These are phyloP conservation scores for Corvus moneduloides DNA, from an alignment of 2,113 vertebrate genomes.

Conservation along the genomic window DNA sequence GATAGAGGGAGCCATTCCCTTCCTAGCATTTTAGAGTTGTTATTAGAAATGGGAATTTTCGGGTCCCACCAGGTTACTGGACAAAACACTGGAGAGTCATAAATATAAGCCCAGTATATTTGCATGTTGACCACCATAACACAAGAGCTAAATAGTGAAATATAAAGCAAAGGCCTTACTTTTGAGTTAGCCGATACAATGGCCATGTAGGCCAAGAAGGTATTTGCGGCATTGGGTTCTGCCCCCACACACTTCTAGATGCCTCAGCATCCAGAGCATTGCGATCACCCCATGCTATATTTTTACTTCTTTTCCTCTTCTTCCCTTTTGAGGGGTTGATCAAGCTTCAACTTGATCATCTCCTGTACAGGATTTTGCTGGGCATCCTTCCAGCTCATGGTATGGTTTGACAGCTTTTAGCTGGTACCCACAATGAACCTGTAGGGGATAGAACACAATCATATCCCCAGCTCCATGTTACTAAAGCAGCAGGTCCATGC, in stretches of 20 bases:
- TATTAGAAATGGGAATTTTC: neutral
- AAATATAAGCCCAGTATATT: neutral
- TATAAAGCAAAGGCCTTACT: neutral
- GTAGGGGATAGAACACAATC: neutral
- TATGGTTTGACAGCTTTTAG: neutral
- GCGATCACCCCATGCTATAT: neutral
- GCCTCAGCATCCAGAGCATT: neutral
- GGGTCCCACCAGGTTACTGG: neutral
- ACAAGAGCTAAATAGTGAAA: neutral
- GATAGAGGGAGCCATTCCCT: neutral
- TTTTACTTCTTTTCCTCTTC: neutral
- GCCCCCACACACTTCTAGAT: neutral
- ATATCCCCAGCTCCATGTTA: neutral
- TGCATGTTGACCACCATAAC: neutral
- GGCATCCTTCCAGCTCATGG: neutral
- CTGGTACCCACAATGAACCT: neutral
- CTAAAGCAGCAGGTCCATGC: neutral
- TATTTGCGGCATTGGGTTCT: neutral
- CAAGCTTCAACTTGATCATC: neutral
- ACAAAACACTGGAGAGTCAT: neutral
- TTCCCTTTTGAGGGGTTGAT: neutral
- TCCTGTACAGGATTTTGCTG: neutral
- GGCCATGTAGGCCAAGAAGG: neutral
- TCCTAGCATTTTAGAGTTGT: neutral
- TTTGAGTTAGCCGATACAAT: neutral